A percentile compares a stretch with the other conserved stretches of the same genome.
phyloP scores from a whole-genome alignment of 2,888 invertebrate genomes.

The Agonopterix heracliana region DNA sequence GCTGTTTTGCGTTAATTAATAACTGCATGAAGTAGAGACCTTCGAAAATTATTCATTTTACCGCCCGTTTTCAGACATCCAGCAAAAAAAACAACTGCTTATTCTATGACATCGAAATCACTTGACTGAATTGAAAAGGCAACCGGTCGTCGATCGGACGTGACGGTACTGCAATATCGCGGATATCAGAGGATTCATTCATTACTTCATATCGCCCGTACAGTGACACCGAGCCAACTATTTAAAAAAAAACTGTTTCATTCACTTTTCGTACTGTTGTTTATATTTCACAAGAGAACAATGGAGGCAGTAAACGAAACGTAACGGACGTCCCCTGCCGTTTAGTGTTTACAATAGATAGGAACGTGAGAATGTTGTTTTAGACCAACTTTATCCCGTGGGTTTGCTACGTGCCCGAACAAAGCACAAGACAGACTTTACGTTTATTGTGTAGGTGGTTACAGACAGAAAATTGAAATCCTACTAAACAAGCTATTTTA shows the following conservation, averaged over 20 bases:
- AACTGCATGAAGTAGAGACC: no score
- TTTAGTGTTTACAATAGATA: conserved; percentile 60
- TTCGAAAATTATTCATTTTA: no score
- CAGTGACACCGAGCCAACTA: conserved; percentile 29
- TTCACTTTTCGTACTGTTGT: conserved; percentile 47
- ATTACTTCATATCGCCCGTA: conserved; percentile 27
- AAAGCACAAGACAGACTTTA: conserved; percentile 31
- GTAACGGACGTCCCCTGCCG: conserved; percentile 53
- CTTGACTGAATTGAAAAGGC: conserved; percentile 36
- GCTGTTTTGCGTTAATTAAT: no score
- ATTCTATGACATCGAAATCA: conserved; percentile 27
- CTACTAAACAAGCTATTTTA: not conserved
- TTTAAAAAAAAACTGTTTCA: conserved; percentile 32
- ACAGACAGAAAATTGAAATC: conserved; percentile 14
- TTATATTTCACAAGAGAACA: conserved; percentile 68
- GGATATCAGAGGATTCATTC: conserved; percentile 45
- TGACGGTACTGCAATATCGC: conserved; percentile 44
- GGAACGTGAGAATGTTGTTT: conserved; percentile 66
- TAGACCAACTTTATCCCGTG: conserved; percentile 51
- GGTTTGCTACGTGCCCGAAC: conserved; percentile 56
- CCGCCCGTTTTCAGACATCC: no score
- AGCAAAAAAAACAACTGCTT: no score
- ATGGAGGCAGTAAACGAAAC: conserved; percentile 59
- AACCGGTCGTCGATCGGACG: conserved; percentile 42
- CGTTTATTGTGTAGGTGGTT: conserved; percentile 54